Evolutionary conservation across 2,888 invertebrate species (phyloP).

Genomic region (Carcina quercana): DNA sequence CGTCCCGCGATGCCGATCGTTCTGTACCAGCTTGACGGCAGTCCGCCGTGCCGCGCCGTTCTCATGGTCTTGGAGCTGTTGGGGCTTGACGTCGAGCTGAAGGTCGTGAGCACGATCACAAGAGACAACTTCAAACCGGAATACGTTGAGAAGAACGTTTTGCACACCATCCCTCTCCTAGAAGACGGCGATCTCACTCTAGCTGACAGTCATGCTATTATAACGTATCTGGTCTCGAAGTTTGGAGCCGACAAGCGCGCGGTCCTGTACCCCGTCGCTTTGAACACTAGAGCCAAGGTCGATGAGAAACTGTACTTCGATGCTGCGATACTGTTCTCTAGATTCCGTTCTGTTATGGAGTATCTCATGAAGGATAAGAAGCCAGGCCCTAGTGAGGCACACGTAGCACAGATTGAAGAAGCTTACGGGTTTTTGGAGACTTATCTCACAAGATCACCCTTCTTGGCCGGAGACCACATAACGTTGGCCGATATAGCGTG

Average conservation of each 20-base stretch:
- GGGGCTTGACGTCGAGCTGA: conserved; percentile 23
- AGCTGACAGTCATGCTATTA: conserved; percentile 37
- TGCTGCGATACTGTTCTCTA: conserved; percentile 24
- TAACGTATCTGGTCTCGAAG: conserved; percentile 35
- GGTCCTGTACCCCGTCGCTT: conserved; percentile 30
- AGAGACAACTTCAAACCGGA: conserved; percentile 27
- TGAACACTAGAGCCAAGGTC: conserved; percentile 26
- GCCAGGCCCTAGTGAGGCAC: conserved; percentile 16
- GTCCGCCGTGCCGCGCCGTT: conserved; percentile 31
- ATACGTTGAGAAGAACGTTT: conserved; percentile 32
- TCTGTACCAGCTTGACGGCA: conserved; percentile 26
- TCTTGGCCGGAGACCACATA: conserved; percentile 25
- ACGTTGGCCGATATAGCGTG: conserved; percentile 37
- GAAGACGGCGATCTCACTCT: conserved; percentile 37
- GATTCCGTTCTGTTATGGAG: conserved; percentile 12
- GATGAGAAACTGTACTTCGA: conserved; percentile 34
- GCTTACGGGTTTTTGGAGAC: conserved; percentile 31
- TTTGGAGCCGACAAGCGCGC: conserved; percentile 32
- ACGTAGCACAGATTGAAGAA: conserved; percentile 21
- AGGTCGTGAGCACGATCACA: conserved; percentile 20
- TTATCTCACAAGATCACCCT: conserved; percentile 28
- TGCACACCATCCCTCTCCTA: conserved; percentile 31
- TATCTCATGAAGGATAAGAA: conserved; percentile 15
- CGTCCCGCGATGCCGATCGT: conserved; percentile 32
- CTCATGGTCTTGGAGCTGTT: conserved; percentile 30